These are phyloP conservation scores for Circaetus cinerascens DNA, from an alignment of 2,113 vertebrate species.

Conservation along the genomic window DNA sequence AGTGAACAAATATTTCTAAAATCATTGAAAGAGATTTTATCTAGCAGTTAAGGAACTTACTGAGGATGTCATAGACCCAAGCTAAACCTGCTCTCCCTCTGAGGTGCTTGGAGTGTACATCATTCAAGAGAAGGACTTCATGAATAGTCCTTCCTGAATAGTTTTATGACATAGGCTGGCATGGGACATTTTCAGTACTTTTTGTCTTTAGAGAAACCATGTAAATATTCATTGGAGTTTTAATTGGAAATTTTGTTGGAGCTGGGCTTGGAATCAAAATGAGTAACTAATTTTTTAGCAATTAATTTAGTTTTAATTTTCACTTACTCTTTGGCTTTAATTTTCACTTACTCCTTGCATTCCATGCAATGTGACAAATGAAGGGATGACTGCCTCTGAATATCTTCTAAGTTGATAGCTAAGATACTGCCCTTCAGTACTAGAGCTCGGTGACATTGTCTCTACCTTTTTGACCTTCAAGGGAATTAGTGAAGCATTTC, in stretches of 20 bases:
- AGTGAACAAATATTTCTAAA: background rate
- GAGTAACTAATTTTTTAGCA: background rate
- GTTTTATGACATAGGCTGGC: background rate
- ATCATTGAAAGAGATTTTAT: background rate
- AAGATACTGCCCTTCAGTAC: background rate
- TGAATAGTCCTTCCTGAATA: background rate
- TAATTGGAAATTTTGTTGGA: background rate
- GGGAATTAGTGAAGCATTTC: background rate
- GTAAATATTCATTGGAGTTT: background rate
- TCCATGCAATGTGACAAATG: background rate
- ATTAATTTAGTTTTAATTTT: background rate
- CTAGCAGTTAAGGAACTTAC: background rate
- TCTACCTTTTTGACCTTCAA: background rate
- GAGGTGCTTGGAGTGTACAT: background rate
- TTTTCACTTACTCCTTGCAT: background rate
- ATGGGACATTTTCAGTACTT: background rate
- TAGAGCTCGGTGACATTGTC: background rate
- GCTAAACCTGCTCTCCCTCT: background rate
- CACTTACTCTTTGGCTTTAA: background rate
- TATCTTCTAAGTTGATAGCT: background rate
- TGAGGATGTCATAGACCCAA: background rate
- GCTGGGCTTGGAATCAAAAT: background rate
- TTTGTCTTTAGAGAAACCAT: background rate
- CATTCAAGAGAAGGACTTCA: background rate
- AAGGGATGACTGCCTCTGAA: background rate